phyloP scores from a whole-genome alignment of 2,888 invertebrate species.

The Danaus chrysippus region DNA sequence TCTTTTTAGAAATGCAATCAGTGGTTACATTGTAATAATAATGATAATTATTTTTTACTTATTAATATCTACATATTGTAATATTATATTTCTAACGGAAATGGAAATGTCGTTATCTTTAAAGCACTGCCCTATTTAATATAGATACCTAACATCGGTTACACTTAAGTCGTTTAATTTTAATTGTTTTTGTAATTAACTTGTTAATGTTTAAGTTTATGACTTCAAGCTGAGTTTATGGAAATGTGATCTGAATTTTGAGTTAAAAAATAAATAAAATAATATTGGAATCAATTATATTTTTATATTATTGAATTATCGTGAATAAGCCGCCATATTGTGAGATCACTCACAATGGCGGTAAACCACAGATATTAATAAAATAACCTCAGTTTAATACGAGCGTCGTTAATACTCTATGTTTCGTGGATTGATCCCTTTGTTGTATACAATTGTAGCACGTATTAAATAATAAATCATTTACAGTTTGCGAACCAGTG shows the following conservation, averaged over 20 bases:
- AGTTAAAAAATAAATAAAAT: background rate
- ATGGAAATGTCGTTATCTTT: constrained; percentile 55
- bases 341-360: constrained; percentile 39
- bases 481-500: background rate
- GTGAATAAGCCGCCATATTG: constrained; percentile 25
- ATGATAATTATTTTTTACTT: constrained; percentile 19
- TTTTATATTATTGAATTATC: constrained; percentile 4
- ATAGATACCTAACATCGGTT: constrained; percentile 47
- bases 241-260: constrained; percentile 20
- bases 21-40: constrained; percentile 38
- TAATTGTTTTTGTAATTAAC: constrained; percentile 61
- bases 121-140: constrained; percentile 43
- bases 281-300: background rate
- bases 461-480: background rate
- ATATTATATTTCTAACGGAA: constrained; percentile 50
- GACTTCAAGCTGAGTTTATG: constrained; percentile 22
- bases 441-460: constrained; percentile 34
- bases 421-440: constrained; percentile 50
- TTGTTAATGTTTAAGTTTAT: constrained; percentile 50
- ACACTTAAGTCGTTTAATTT: constrained; percentile 43
- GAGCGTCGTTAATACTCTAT: constrained; percentile 55
- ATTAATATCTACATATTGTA: constrained; percentile 15
- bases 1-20: constrained; percentile 50
- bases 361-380: constrained; percentile 68
- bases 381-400: constrained; percentile 43